Conservation (phyloP, 1,140 invertebrate species). For the Ips nitidus region DNA sequence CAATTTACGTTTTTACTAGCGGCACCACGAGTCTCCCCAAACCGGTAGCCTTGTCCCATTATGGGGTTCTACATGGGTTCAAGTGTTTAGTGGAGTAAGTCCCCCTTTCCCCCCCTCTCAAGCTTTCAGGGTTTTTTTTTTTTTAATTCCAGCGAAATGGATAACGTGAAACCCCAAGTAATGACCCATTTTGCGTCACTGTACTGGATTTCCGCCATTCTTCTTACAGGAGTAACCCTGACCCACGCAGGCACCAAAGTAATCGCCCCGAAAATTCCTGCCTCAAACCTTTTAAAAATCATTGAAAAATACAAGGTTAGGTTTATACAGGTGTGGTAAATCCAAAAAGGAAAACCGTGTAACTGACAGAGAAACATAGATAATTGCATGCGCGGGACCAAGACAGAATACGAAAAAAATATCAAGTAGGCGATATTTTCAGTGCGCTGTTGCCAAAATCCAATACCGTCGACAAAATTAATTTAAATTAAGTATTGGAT, state of each 20-base stretch:
- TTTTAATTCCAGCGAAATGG: slow-evolving; percentile 28
- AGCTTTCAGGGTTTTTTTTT: neutral
- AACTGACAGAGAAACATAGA: too few species aligned
- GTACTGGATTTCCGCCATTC: slow-evolving; percentile 41
- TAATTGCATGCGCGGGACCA: too few species aligned
- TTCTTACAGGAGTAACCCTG: slow-evolving; percentile 39
- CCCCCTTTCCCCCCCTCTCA: neutral
- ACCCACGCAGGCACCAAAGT: slow-evolving; percentile 45
- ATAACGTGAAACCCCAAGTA: slow-evolving; percentile 24
- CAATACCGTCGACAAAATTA: too few species aligned
- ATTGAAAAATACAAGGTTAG: slow-evolving; percentile 53
- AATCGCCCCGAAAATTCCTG: slow-evolving; percentile 47
- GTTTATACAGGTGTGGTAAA: neutral
- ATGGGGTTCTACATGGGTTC: slow-evolving; percentile 29
- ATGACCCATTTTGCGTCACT: slow-evolving; percentile 36
- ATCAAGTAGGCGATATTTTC: too few species aligned
- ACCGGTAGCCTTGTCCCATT: slow-evolving; percentile 49
- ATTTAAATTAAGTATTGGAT: too few species aligned
- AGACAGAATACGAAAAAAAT: too few species aligned
- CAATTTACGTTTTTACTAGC: slow-evolving; percentile 61
- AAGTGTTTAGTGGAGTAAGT: slow-evolving; percentile 27
- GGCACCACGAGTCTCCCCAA: slow-evolving; percentile 80
- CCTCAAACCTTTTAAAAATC: slow-evolving; percentile 46
- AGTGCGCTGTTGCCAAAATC: too few species aligned
- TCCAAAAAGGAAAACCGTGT: too few species aligned